Evolutionary conservation across 2,797 vertebrate genomes (phyloP).

Genomic region (Moxostoma hubbsi): DNA sequence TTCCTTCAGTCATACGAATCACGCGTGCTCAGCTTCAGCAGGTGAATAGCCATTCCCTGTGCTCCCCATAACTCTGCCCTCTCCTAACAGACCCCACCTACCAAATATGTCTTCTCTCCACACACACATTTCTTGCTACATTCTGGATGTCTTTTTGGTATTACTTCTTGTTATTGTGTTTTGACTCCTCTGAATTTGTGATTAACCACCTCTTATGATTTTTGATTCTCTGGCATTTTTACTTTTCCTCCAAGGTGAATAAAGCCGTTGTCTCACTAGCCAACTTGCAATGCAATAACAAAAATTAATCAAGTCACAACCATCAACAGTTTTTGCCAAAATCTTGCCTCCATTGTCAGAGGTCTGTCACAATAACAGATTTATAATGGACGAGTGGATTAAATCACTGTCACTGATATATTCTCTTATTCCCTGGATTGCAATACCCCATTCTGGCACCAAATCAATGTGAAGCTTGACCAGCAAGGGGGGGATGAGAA

Average conservation of each 20-base stretch:
- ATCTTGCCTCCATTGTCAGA: no score
- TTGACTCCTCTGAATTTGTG: constrained; percentile 9
- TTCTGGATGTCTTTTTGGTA: background rate
- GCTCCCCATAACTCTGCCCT: constrained; percentile 65
- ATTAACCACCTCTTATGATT: constrained; percentile 11
- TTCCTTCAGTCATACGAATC: constrained; percentile 92
- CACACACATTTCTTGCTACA: background rate
- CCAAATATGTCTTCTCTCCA: constrained; percentile 5
- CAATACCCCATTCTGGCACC: no score
- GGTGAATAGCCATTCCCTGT: constrained; percentile 80
- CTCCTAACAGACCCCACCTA: constrained; percentile 16
- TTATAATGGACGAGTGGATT: no score
- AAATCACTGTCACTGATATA: no score
- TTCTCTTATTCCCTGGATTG: no score
- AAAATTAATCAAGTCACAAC: no score
- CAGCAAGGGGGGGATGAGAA: no score
- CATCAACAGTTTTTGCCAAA: no score
- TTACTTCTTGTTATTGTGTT: constrained; percentile 3
- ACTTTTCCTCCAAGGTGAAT: background rate
- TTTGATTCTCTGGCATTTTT: background rate
- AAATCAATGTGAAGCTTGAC: no score
- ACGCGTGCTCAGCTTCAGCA: constrained; percentile 90
- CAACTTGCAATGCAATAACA: no score
- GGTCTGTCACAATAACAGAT: no score
- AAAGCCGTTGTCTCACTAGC: background rate